Base-by-base conservation (phyloP, 2,888 invertebrate genomes). In the Anoplius nigerrimus region DNA sequence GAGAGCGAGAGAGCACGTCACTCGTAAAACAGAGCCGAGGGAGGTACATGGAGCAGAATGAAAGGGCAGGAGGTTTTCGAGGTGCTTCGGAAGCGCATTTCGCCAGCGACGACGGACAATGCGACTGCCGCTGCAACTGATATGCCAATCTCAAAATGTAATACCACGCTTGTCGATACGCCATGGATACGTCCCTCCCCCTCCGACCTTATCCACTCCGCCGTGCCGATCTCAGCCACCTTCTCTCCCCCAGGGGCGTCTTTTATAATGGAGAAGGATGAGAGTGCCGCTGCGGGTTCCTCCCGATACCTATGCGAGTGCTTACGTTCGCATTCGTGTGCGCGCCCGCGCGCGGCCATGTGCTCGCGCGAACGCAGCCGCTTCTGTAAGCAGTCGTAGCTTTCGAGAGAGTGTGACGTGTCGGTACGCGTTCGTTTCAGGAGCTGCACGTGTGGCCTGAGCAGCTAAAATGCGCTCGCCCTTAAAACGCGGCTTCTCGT, bases 71-170 rank as follows among this genome's bases (percentile, higher is more conserved):
- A 61, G 60, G 21, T 64, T 53, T 48, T 43, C 22, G 34, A 45
- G 64, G 43, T n/a, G 63, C 56, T 51, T 51, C 66, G 69, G 66
- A 71, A 63, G 63, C 63, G 63, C 71, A 69, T 76, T 69, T 63
- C 62, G 62, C 45, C 42, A 34, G 60, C 53, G 56, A 56, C 22
- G 54, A 53, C 59, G 69, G 61, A 71, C 76, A 76, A 76, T 72
- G 69, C 55, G 57, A 18, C 57, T 52, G 24, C 34, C 56, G 34
- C 46, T 63, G 62, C 62, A 62, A 72, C 64, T 53, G 75, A 78
- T 78, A 72, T 62, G 70, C 70, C 79, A 66, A 76, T 79, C 79
- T 71, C 71, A 62, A 62, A 51, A 72, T 56, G 72, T 70, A 75
- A 76, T 64, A 60, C 62, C 21, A 45, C 54, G 48, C 21, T 55